Percentiles rank a stretch among this genome's conserved stretches.
Conservation (phyloP, 2,113 vertebrate genomes). For the Elanus axillaris region DNA sequence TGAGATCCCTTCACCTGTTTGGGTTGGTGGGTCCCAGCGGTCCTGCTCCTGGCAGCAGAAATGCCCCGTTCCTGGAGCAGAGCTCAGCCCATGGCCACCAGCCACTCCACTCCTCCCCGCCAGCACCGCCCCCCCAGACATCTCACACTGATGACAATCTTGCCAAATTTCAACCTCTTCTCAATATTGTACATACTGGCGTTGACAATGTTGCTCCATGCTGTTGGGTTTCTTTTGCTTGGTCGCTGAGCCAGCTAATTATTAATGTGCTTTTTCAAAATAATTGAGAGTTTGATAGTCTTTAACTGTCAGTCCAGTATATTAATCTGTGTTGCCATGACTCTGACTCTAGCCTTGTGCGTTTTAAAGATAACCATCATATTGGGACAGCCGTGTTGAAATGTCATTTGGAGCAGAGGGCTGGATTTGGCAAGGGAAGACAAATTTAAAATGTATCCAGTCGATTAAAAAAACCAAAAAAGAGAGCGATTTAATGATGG, state of each 20-base stretch:
- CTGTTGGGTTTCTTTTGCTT: not conserved
- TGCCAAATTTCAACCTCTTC: not conserved
- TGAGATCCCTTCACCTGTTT: accelerated
- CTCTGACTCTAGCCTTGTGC: not conserved
- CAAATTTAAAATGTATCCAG: conserved; percentile 37
- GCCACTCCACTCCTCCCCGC: not conserved
- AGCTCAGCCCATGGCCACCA: not conserved
- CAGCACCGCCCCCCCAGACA: not conserved
- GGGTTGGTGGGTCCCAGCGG: not conserved
- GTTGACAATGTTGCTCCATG: not conserved
- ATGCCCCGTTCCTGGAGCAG: not conserved
- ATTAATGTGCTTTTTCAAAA: not conserved
- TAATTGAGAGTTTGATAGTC: not conserved
- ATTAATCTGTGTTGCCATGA: not conserved
- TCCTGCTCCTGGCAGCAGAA: not conserved
- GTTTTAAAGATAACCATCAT: not conserved
- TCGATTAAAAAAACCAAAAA: not conserved
- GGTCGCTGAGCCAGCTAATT: not conserved
- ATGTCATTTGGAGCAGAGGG: accelerated
- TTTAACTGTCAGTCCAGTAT: not conserved
- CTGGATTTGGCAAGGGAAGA: not conserved
- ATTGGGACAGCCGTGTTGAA: not conserved
- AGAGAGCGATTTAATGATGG: not conserved
- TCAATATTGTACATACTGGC: accelerated
- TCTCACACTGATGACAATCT: not conserved